phyloP scores from a whole-genome alignment of 1,140 invertebrate genomes.

The Zophobas atratus region DNA sequence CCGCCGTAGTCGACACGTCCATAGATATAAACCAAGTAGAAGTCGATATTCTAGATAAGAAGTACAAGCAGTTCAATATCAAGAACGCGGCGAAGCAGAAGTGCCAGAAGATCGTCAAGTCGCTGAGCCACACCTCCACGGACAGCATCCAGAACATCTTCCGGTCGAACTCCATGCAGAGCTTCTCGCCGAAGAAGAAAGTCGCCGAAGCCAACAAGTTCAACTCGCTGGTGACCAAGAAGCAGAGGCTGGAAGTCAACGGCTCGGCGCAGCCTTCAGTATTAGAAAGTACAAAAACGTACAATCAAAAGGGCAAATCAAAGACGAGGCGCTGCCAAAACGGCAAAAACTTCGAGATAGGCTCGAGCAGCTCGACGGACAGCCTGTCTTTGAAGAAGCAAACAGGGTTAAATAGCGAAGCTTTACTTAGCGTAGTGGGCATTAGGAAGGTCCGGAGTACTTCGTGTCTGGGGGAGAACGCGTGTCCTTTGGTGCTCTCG shows the following conservation, averaged over 20 bases:
- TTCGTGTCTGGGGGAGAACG: conserved; percentile 72
- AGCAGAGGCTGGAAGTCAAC: not conserved
- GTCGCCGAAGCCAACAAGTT: conserved; percentile 52
- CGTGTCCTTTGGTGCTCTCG: conserved; percentile 54
- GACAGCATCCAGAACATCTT: conserved; percentile 50
- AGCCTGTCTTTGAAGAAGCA: conserved; percentile 49
- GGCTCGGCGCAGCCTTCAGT: conserved; percentile 2
- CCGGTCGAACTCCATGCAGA: conserved; percentile 59
- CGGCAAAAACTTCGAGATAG: conserved; percentile 56
- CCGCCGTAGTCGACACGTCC: conserved; percentile 30
- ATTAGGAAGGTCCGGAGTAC: conserved; percentile 76
- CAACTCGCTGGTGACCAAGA: conserved; percentile 52
- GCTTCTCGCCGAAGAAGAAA: conserved; percentile 55
- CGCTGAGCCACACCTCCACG: conserved; percentile 53
- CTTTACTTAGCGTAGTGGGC: conserved; percentile 35
- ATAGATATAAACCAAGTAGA: conserved; percentile 47
- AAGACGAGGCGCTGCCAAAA: conserved; percentile 37
- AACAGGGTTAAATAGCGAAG: conserved; percentile 53
- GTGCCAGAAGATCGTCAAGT: conserved; percentile 54
- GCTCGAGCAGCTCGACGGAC: conserved; percentile 58
- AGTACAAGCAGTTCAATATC: conserved; percentile 53
- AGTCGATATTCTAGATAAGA: conserved; percentile 49
- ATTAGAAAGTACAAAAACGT: conserved; percentile 24
- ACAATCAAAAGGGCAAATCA: conserved; percentile 39
- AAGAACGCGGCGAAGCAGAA: conserved; percentile 48